phyloP scores from a whole-genome alignment of 2,888 invertebrate species.

The Tolmerus cingulatus region DNA sequence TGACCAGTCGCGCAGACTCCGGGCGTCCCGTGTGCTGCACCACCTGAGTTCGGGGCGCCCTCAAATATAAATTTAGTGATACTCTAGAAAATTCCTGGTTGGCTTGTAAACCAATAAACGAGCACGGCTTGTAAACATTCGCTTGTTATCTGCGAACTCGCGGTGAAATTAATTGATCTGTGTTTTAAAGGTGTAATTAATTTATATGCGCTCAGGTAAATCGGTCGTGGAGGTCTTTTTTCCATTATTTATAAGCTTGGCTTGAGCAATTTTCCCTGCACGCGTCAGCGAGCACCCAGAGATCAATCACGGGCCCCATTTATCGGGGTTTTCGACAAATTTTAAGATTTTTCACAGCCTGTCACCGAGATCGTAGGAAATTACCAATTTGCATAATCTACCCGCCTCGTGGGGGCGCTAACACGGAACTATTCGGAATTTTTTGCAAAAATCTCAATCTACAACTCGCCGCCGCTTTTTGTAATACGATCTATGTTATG shows the following conservation, averaged over 20 bases:
- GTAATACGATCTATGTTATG: background rate
- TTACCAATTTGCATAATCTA: background rate
- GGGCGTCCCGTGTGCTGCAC: background rate
- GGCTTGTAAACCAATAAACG: background rate
- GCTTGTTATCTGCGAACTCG: background rate
- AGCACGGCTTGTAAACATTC: background rate
- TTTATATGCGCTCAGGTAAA: background rate
- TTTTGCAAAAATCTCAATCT: background rate
- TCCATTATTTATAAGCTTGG: background rate
- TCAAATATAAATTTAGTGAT: background rate
- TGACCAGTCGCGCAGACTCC: background rate
- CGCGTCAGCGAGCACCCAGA: background rate
- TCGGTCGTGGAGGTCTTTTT: background rate
- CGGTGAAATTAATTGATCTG: conserved; percentile 10
- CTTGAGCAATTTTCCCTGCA: background rate
- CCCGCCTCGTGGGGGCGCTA: background rate
- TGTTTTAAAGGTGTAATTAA: background rate
- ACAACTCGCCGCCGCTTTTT: background rate
- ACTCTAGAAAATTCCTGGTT: background rate
- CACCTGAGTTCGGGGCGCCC: background rate
- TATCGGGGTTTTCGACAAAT: background rate
- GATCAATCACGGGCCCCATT: background rate
- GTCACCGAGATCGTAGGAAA: background rate
- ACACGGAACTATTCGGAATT: background rate
- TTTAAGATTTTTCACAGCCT: background rate